phyloP scores from a whole-genome alignment of 2,797 vertebrate genomes.

The Spea hammondii region DNA sequence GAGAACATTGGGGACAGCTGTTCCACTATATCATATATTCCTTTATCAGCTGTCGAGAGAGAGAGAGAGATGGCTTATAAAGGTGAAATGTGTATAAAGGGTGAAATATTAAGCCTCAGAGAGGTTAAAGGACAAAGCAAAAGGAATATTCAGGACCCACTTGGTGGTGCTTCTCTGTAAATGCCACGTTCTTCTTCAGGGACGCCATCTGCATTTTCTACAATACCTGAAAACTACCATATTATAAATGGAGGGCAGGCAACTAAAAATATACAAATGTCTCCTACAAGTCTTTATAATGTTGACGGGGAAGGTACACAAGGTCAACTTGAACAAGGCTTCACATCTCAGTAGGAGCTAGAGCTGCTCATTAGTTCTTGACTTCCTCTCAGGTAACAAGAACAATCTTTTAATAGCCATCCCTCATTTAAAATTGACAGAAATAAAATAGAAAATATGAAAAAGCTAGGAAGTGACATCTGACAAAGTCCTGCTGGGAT shows the following conservation, averaged over 20 bases:
- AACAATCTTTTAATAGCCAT: conserved; percentile 39
- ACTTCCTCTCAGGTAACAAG: conserved; percentile 39
- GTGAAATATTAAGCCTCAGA: too few relatives aligned
- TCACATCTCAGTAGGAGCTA: conserved; percentile 36
- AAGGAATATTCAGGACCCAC: too few relatives aligned
- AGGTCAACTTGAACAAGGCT: conserved; percentile 38
- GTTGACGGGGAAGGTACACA: conserved; percentile 16
- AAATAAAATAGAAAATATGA: conserved; percentile 11
- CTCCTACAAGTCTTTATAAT: conserved; percentile 20
- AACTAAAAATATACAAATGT: conserved; percentile 34
- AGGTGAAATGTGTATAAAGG: too few relatives aligned
- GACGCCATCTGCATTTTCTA: conserved; percentile 9
- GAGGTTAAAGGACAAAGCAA: too few relatives aligned
- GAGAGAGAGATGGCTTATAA: too few relatives aligned
- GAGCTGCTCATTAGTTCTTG: conserved; percentile 35
- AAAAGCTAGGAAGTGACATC: conserved; percentile 29
- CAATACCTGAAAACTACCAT: conserved; percentile 17
- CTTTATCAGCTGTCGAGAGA: too few relatives aligned
- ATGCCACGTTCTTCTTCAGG: too few relatives aligned
- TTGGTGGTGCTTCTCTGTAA: too few relatives aligned
- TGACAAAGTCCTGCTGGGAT: conserved; percentile 15
- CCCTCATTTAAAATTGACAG: conserved; percentile 35
- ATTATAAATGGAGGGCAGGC: conserved; percentile 25
- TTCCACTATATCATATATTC: too few relatives aligned
- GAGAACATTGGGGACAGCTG: too few relatives aligned